phyloP scores from a whole-genome alignment of 2,797 vertebrate species.

The Tokudaia tokunoshimensis region DNA sequence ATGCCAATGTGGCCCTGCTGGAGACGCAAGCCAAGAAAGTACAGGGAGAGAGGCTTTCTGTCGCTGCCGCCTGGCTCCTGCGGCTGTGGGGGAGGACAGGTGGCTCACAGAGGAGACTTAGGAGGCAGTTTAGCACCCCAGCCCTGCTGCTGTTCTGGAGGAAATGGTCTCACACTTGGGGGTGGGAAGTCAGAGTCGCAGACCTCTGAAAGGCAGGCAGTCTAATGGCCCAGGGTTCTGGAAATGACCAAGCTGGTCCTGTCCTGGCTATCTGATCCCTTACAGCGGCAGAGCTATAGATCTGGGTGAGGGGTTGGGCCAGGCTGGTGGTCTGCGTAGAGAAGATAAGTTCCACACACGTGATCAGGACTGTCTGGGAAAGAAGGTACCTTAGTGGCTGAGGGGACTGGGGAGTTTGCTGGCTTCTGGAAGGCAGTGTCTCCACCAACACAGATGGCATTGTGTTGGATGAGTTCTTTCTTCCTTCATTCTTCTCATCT shows the following conservation, averaged over 20 bases:
- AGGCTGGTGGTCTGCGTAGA: not conserved
- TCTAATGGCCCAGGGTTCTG: not conserved
- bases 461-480: slow-evolving; percentile 40
- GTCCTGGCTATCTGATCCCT: not conserved
- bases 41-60: slow-evolving; percentile 65
- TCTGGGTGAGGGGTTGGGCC: not conserved
- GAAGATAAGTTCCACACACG: not conserved
- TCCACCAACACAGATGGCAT: slow-evolving; percentile 46
- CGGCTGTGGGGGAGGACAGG: not conserved
- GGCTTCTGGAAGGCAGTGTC: slow-evolving; percentile 43
- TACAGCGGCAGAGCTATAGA: not conserved
- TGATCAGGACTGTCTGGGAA: not conserved
- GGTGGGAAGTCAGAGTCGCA: not conserved
- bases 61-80: not conserved
- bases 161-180: not conserved
- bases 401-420: not conserved
- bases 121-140: not conserved
- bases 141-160: not conserved
- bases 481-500: slow-evolving; percentile 59
- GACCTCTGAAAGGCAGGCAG: slow-evolving; percentile 2
- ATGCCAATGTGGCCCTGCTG: slow-evolving; percentile 78
- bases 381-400: not conserved
- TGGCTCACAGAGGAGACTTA: slow-evolving; percentile 11
- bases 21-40: slow-evolving; percentile 72
- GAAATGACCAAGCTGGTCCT: not conserved